phyloP scores from a whole-genome alignment of 2,113 vertebrate genomes.

The Lamprotornis superbus region DNA sequence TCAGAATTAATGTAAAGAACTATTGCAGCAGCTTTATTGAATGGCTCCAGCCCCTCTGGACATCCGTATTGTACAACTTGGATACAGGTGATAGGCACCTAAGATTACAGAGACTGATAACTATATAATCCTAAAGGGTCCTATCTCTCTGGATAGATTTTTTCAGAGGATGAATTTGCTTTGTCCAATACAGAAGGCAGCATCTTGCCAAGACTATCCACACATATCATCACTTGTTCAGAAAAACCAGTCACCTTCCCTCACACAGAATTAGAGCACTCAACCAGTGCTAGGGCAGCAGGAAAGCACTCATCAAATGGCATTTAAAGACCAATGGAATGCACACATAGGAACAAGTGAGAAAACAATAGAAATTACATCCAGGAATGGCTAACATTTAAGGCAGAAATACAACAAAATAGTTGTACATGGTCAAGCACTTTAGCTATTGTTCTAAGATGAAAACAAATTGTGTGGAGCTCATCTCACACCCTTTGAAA shows the following conservation, averaged over 20 bases:
- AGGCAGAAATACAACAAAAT: not conserved
- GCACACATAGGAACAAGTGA: fast-evolving
- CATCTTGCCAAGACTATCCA: not conserved
- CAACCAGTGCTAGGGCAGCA: not conserved
- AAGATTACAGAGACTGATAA: slow-evolving; percentile 47
- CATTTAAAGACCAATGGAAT: not conserved
- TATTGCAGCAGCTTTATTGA: slow-evolving; percentile 48
- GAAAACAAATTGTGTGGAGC: not conserved
- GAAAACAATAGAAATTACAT: fast-evolving
- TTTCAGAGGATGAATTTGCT: slow-evolving; percentile 41
- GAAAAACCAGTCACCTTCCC: not conserved
- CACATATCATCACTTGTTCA: not conserved
- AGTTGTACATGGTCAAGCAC: not conserved
- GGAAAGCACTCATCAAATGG: not conserved
- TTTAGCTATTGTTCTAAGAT: not conserved
- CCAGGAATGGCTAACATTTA: not conserved
- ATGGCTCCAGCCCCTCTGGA: not conserved
- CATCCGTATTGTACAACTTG: slow-evolving; percentile 39
- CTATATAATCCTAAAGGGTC: slow-evolving; percentile 2
- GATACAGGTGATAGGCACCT: slow-evolving; percentile 53
- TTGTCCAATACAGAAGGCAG: slow-evolving; percentile 3
- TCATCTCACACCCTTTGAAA: not conserved
- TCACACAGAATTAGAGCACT: not conserved
- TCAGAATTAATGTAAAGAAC: slow-evolving; percentile 48
- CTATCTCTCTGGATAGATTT: slow-evolving; percentile 41